Base-by-base conservation (phyloP, 2,113 vertebrate genomes). In the Lepus americanus region DNA sequence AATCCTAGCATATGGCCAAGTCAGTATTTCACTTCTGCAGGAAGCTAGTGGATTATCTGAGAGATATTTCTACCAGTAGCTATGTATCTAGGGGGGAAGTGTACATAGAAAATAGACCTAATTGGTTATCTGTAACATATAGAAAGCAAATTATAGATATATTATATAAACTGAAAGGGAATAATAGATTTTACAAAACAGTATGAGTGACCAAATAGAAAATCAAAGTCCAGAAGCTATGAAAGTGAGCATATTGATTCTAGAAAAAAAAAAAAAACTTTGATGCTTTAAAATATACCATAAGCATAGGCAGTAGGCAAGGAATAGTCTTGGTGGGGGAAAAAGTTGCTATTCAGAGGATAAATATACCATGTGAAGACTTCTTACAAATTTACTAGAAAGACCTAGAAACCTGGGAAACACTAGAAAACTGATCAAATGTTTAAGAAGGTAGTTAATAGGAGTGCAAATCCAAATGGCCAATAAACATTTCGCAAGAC, bases 181-280 rank as follows among this genome's bases (percentile, higher is more conserved):
- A 85, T 70, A 13, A 59, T 16, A 79, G 39, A 3, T 73, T 55
- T 9, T 73, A 81, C 11, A 94, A 81, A 87, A 59, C 73, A 49
- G 73, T 66, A 33, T 29, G 29, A 72, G 51, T 31, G n/a, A 31
- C 2, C 19, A 39, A 9, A 86, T 36, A n/a, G 72, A 36, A 78
- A 94, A 74, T 74, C 29, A 25, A 83, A 44, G 33, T 61, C 36
- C 23, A 39, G 66, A 79, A 79, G 12, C 59, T 33, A 51, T 51
- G 55, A 85, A 89, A 84, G 9, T 25, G 2, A 94, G 33, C 2
- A 64, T 82, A 87, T 91, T 82, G n/a, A 90, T 63, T 87, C 51
- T 81, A 25, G 67, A 61, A 69, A 81, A 69, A 44, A 44, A 44
- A 69, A 69, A 81, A 82, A 87, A 64, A 3, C 25, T 36, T 74